Evolutionary conservation across 2,113 vertebrate genomes (phyloP).

Genomic region (Triplophysa siluroides): DNA sequence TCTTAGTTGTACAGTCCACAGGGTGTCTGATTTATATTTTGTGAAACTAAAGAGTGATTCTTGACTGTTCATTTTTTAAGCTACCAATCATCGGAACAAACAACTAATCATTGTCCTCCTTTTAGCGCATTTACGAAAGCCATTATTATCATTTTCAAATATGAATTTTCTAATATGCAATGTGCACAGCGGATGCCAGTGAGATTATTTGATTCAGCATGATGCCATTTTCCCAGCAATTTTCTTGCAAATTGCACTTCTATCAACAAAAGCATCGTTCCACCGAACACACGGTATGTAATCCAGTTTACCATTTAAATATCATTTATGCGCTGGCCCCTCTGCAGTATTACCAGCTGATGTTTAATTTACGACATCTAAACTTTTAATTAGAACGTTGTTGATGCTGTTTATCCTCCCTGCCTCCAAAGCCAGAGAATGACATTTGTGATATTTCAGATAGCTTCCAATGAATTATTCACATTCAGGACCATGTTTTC

Average conservation of each 20-base stretch:
- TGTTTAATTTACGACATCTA: constrained; percentile 59
- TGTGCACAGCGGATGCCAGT: constrained; percentile 6
- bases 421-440: constrained; percentile 47
- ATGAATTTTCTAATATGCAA: background rate
- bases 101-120: constrained; percentile 19
- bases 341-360: constrained; percentile 38
- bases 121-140: background rate
- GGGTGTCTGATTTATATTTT: background rate
- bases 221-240: constrained; percentile 32
- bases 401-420: constrained; percentile 55
- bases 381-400: constrained; percentile 61
- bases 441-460: constrained; percentile 58
- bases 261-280: constrained; percentile 2
- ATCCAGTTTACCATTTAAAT: constrained; percentile 27
- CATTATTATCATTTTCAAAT: constrained; percentile 1
- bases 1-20: background rate
- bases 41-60: background rate
- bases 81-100: background rate
- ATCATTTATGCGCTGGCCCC: constrained; percentile 5
- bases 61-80: background rate
- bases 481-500: constrained; percentile 17
- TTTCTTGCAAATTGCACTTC: constrained; percentile 20
- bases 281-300: constrained; percentile 10
- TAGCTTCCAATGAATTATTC: constrained; percentile 50
- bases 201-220: constrained; percentile 27